phyloP scores from a whole-genome alignment of 1,140 invertebrate species.

The Chymomyza costata region DNA sequence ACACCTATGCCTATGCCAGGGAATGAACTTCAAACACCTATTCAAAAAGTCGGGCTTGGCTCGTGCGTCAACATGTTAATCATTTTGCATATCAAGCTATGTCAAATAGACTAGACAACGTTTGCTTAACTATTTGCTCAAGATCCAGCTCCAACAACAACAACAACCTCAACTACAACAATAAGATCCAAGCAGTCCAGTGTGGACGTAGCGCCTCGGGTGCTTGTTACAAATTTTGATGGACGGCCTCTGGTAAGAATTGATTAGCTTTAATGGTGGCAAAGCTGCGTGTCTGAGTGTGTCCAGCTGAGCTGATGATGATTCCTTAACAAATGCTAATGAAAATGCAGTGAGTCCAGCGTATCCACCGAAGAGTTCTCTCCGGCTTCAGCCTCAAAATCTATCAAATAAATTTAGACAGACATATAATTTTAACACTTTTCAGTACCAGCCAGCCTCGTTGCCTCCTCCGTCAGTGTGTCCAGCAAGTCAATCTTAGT shows the following conservation, averaged over 20 bases:
- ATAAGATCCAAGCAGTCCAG: neutral
- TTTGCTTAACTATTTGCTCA: conserved; percentile 18
- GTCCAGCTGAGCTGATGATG: conserved; percentile 8
- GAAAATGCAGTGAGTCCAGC: conserved; percentile 17
- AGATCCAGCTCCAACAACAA: conserved; percentile 2
- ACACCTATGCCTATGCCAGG: no score
- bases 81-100: conserved; percentile 58
- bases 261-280: conserved; percentile 69
- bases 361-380: no score
- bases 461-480: no score
- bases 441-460: no score
- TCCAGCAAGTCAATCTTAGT: no score
- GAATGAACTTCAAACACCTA: no score
- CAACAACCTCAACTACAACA: neutral
- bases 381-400: conserved; percentile 20
- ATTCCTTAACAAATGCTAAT: conserved; percentile 34
- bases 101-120: conserved; percentile 36
- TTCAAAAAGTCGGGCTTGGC: conserved; percentile 7
- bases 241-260: conserved; percentile 58
- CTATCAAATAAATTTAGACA: conserved; percentile 44
- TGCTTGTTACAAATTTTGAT: conserved; percentile 70
- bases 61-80: conserved; percentile 59
- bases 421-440: conserved; percentile 38
- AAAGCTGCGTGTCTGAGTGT: conserved; percentile 31
- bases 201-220: conserved; percentile 45